Evolutionary conservation across 2,797 vertebrate genomes (phyloP).

Genomic region (Poliocrania exsul): DNA sequence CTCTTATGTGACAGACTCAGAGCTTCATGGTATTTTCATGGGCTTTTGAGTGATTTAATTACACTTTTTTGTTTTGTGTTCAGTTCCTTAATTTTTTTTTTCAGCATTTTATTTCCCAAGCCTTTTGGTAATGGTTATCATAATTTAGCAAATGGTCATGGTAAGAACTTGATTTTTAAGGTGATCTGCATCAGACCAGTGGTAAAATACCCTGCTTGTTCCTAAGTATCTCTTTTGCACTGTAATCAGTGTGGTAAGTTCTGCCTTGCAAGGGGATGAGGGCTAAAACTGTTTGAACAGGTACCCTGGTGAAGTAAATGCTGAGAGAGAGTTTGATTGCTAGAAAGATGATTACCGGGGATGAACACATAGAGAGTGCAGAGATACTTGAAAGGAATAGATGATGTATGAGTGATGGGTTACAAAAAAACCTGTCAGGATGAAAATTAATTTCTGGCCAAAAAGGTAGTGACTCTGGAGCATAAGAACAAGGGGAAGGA

Average conservation of each 20-base stretch:
- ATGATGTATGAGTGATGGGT: background rate
- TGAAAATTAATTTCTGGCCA: background rate
- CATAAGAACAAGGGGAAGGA: background rate
- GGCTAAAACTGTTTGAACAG: background rate
- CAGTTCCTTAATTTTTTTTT: background rate
- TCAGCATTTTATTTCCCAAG: background rate
- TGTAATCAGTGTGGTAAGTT: background rate
- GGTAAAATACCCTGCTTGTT: background rate
- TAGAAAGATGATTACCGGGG: background rate
- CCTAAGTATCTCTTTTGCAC: background rate
- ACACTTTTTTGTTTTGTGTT: background rate
- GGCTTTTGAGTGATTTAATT: background rate
- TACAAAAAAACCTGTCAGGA: background rate
- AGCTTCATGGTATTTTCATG: background rate
- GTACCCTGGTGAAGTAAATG: background rate
- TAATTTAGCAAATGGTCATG: background rate
- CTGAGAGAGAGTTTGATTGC: background rate
- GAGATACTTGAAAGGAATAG: background rate
- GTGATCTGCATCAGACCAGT: background rate
- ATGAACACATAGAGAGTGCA: background rate
- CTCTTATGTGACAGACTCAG: background rate
- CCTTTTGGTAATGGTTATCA: background rate
- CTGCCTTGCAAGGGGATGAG: background rate
- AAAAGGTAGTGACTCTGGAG: background rate
- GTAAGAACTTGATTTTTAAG: background rate